These are phyloP conservation scores for Lithophane semibrunnea DNA, from an alignment of 2,888 invertebrate genomes.

Conservation along the genomic window DNA sequence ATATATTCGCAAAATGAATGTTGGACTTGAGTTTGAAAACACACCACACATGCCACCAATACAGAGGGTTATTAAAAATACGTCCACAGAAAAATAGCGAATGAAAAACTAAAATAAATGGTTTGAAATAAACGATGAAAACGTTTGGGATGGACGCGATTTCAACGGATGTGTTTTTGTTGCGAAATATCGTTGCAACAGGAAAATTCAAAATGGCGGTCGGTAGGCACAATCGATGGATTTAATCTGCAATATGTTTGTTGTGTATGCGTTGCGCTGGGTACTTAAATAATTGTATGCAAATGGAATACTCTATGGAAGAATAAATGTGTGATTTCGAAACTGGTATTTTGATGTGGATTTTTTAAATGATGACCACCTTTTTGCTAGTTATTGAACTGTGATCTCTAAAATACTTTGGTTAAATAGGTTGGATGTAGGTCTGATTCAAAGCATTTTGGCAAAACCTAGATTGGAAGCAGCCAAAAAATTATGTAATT, in stretches of 20 bases:
- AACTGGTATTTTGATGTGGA: neutral
- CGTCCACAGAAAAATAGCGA: slow-evolving; percentile 1
- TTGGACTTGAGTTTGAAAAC: neutral
- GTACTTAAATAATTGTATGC: neutral
- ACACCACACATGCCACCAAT: neutral
- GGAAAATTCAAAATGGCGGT: slow-evolving; percentile 23
- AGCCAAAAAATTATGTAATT: too few species aligned
- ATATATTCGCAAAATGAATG: too few species aligned
- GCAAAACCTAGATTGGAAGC: too few species aligned
- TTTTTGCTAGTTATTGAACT: too few species aligned
- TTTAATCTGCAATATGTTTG: slow-evolving; percentile 26
- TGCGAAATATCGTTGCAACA: slow-evolving; percentile 6
- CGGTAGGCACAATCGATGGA: slow-evolving; percentile 29
- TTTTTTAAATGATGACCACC: neutral
- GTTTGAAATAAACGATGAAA: slow-evolving; percentile 14
- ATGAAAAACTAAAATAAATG: slow-evolving; percentile 18
- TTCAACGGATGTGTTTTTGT: slow-evolving; percentile 18
- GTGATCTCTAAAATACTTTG: too few species aligned
- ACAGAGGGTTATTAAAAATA: slow-evolving; percentile 22
- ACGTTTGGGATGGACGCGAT: slow-evolving; percentile 19
- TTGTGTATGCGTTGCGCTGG: neutral
- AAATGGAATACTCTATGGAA: neutral
- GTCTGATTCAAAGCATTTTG: too few species aligned
- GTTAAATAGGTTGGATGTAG: too few species aligned
- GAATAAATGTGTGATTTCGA: neutral